Percentiles rank a stretch among this genome's conserved stretches.
phyloP scores from a whole-genome alignment of 2,888 invertebrate species.

The Drosophila testacea region DNA sequence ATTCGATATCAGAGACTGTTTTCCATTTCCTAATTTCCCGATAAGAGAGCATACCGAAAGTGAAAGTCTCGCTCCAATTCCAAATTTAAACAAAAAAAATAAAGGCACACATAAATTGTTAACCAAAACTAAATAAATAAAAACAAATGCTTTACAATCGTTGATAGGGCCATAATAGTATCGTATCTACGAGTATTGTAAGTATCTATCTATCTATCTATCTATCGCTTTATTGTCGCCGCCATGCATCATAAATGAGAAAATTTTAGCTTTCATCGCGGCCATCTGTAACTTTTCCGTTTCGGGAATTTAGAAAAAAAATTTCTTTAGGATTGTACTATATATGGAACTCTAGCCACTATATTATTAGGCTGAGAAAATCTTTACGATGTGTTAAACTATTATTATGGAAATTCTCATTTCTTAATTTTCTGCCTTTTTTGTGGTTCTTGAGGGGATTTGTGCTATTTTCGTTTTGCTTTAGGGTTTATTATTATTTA shows the following conservation, averaged over 20 bases:
- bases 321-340: slow-evolving; percentile 7
- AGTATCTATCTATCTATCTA: slow-evolving; percentile 27
- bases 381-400: slow-evolving; percentile 72
- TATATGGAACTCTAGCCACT: slow-evolving; percentile 28
- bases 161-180: slow-evolving; percentile 43
- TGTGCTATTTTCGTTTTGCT: slow-evolving; percentile 34
- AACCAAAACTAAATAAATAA: slow-evolving; percentile 62
- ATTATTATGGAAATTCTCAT: slow-evolving; percentile 54
- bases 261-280: slow-evolving; percentile 71
- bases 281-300: slow-evolving; percentile 55
- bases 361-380: slow-evolving; percentile 66
- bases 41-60: slow-evolving; percentile 36
- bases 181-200: slow-evolving; percentile 25
- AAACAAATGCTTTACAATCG: slow-evolving; percentile 54
- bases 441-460: slow-evolving; percentile 17
- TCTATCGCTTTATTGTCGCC: slow-evolving; percentile 72
- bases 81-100: background rate
- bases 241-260: slow-evolving; percentile 64
- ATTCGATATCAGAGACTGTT: slow-evolving; percentile 20
- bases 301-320: slow-evolving; percentile 20
- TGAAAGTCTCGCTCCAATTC: slow-evolving; percentile 62
- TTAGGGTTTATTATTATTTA: slow-evolving; percentile 56
- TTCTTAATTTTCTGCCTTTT: slow-evolving; percentile 22
- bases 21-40: slow-evolving; percentile 1
- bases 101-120: slow-evolving; percentile 53